A percentile compares a stretch with the other conserved stretches of the same genome.
Conservation (phyloP, 2,113 vertebrate species). For the Alethe diademata region DNA sequence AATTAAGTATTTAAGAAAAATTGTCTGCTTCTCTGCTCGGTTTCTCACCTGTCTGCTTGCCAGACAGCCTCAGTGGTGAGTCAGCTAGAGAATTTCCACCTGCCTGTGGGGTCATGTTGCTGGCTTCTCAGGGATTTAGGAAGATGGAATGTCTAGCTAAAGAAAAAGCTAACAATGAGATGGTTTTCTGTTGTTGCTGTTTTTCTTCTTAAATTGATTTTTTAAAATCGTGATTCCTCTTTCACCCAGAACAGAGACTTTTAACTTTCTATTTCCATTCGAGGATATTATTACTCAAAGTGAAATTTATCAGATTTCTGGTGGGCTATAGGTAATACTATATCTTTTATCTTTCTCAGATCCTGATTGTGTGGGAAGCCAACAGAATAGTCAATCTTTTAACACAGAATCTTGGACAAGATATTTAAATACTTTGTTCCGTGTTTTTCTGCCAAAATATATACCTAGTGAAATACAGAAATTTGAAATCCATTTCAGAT, state of each 20-base stretch:
- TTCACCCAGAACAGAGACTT: neutral
- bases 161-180: neutral
- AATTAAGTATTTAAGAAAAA: neutral
- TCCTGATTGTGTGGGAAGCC: neutral
- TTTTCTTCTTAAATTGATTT: neutral
- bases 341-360: neutral
- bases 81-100: neutral
- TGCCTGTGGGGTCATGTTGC: neutral
- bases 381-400: neutral
- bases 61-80: neutral
- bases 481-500: neutral
- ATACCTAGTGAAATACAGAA: neutral
- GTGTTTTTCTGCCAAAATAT: neutral
- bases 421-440: neutral
- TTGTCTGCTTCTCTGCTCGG: neutral
- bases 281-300: neutral
- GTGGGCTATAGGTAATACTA: rapidly evolving
- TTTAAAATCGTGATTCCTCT: neutral
- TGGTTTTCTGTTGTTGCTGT: neutral
- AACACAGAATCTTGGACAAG: neutral
- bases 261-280: neutral
- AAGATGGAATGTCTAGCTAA: neutral
- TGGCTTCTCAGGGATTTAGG: neutral
- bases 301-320: neutral
- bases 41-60: neutral